phyloP scores from a whole-genome alignment of 2,113 vertebrate species.

The Engraulis encrasicolus region DNA sequence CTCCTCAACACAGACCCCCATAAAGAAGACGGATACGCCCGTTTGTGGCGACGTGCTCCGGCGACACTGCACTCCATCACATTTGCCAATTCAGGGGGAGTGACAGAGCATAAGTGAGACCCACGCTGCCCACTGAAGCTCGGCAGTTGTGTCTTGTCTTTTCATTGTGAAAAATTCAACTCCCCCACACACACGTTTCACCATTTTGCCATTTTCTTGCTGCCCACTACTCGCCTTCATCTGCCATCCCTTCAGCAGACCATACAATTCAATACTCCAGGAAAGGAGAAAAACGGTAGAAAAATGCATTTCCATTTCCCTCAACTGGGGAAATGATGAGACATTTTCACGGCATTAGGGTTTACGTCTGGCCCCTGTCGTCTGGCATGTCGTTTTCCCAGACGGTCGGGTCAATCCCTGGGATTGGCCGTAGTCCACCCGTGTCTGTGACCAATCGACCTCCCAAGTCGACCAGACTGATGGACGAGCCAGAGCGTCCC shows the following conservation, averaged over 20 bases:
- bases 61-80: slow-evolving; percentile 2
- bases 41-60: slow-evolving; percentile 9
- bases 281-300: background rate
- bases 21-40: slow-evolving; percentile 45
- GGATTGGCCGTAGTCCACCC: background rate
- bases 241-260: background rate
- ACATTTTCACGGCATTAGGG: background rate
- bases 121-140: background rate
- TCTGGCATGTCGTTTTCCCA: slow-evolving; percentile 15
- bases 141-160: background rate
- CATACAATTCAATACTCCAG: background rate
- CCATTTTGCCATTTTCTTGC: background rate
- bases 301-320: background rate
- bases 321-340: background rate
- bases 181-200: too few relatives aligned
- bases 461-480: background rate
- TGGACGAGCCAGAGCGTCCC: background rate
- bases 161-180: too few relatives aligned
- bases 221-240: background rate
- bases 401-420: slow-evolving; percentile 16
- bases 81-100: background rate
- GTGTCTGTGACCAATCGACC: background rate
- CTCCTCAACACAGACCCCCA: slow-evolving; percentile 32
- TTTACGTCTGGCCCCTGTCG: slow-evolving; percentile 24
- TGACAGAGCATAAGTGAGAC: slow-evolving; percentile 32